Evolutionary conservation across 2,797 vertebrate genomes (phyloP), one percentile per base, ranked within the genome.

Genomic region (Stomatorhinus walkeri): DNA sequence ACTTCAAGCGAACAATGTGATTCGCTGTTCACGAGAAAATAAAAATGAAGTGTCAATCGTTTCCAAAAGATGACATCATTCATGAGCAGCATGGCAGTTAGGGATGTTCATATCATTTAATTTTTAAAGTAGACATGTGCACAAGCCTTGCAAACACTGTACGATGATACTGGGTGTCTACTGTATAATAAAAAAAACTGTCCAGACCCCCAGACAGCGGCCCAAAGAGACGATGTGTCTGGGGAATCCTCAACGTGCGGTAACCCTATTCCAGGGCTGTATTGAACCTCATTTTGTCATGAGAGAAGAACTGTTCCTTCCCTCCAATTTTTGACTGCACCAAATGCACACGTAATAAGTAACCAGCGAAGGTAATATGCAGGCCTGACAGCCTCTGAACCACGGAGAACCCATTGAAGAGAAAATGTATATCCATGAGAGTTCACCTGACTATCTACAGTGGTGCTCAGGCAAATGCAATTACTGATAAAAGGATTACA

Each of bases 401-500:
- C 85, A 24, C 4, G 36, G 48, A 68, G 61, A 72, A 72, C 56
- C 24, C 76, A 22, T 48, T 61, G 49, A 85, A 56, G 85, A n/a
- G 83, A 89, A 85, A 72, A 14, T 49, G 59, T 24, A 54, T 16
- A 43, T 46, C 9, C 9, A 19, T 61, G 36, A 7, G 43, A 84
- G 28, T 32, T 10, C 85, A 40, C 84, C 61, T 86, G 19, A 43
- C 84, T 40, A 9, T 56, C 32, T 14, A 43, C 28, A 76, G 48
- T 8, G 19, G 10, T 88, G 87, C 51, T 54, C 88, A 88, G 89
- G 87, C 46, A 88, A 92, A 93, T 92, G 91, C 90, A 93, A 95
- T 94, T 93, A 94, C 90, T 87, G 56, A 36, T 91, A 90, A 89
- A 10, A 87, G 92, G 93, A 93, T 94, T 93, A 93, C 24, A 89